These are phyloP conservation scores for Doris montereyensis DNA, from an alignment of 2,888 invertebrate species.

Conservation along the genomic window DNA sequence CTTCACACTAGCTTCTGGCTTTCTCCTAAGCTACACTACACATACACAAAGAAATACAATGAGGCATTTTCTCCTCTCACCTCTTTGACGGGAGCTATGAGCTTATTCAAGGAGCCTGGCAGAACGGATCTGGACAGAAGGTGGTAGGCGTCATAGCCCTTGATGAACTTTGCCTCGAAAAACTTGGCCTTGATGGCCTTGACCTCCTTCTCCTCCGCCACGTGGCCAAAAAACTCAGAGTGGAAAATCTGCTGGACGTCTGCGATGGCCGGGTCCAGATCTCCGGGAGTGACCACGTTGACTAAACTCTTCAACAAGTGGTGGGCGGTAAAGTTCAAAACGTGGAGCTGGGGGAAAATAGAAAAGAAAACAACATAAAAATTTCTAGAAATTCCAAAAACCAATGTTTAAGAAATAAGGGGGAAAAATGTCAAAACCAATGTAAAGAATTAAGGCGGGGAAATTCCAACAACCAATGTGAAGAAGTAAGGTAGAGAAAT, in stretches of 20 bases:
- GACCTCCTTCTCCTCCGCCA: constrained; percentile 93
- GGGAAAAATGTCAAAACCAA: no score
- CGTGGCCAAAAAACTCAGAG: constrained; percentile 89
- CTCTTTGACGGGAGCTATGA: constrained; percentile 87
- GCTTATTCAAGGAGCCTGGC: constrained; percentile 82
- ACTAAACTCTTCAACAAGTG: constrained; percentile 84
- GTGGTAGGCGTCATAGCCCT: constrained; percentile 88
- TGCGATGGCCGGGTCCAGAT: constrained; percentile 85
- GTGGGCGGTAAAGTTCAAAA: constrained; percentile 90
- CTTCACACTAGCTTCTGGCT: no score
- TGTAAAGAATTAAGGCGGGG: no score
- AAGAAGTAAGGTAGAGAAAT: no score
- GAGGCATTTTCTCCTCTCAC: no score
- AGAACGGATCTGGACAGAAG: constrained; percentile 86
- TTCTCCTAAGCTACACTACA: no score
- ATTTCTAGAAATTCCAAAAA: no score
- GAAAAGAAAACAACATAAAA: no score
- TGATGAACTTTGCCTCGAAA: constrained; percentile 78
- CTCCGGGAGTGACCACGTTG: constrained; percentile 80
- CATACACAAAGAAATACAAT: no score
- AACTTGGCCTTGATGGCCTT: constrained; percentile 84
- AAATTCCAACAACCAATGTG: no score
- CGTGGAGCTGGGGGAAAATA: constrained; percentile 79
- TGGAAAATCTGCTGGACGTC: constrained; percentile 87
- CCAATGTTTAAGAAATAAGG: no score